These are phyloP conservation scores for Lucinisca nassula DNA, from an alignment of 2,888 invertebrate genomes.

Conservation along the genomic window DNA sequence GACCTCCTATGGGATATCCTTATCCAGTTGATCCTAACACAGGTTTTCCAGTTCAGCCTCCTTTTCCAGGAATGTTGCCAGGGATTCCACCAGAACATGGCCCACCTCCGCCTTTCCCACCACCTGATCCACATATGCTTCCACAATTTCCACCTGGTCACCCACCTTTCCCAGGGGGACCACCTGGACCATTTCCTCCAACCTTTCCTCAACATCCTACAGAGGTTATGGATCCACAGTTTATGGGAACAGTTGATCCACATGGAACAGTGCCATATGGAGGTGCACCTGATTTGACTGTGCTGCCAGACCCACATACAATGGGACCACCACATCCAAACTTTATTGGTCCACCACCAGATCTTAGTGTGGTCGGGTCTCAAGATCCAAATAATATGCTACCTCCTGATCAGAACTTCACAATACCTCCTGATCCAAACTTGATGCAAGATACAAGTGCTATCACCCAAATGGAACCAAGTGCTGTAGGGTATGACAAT, in stretches of 20 bases:
- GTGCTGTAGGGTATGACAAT: background rate
- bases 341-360: slow-evolving; percentile 28
- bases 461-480: background rate
- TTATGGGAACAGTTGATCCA: background rate
- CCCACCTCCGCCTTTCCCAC: background rate
- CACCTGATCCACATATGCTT: background rate
- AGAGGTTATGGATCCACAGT: background rate
- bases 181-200: slow-evolving; percentile 11
- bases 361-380: slow-evolving; percentile 18
- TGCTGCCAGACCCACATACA: slow-evolving; percentile 13
- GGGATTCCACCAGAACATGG: background rate
- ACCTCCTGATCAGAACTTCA: slow-evolving; percentile 13
- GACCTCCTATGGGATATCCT: slow-evolving; percentile 19
- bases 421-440: background rate
- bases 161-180: background rate
- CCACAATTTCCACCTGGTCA: background rate
- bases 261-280: background rate
- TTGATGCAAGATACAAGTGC: background rate
- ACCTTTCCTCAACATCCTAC: slow-evolving; percentile 3
- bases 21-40: slow-evolving; percentile 51
- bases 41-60: slow-evolving; percentile 9
- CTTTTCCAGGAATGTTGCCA: background rate
- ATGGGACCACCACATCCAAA: slow-evolving; percentile 40
- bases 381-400: slow-evolving; percentile 33
- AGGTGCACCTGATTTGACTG: background rate